phyloP scores from a whole-genome alignment of 2,888 invertebrate species.

The Blomia tropicalis region DNA sequence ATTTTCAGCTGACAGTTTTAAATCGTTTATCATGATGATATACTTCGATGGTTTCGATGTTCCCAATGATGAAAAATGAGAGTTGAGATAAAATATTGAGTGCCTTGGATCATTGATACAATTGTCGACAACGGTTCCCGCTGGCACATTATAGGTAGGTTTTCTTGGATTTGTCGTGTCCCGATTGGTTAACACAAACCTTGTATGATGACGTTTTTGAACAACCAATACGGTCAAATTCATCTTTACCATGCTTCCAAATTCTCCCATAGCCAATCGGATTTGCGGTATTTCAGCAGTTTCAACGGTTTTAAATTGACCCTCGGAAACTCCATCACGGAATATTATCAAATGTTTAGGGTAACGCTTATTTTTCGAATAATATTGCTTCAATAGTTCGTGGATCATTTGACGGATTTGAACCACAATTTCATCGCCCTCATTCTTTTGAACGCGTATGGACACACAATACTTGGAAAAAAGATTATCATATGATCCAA shows the following conservation, averaged over 20 bases:
- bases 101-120: conserved; percentile 67
- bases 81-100: conserved; percentile 70
- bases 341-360: conserved; percentile 50
- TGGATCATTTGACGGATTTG: conserved; percentile 49
- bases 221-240: conserved; percentile 77
- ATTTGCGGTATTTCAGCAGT: conserved; percentile 32
- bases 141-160: conserved; percentile 50
- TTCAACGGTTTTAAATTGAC: conserved; percentile 49
- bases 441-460: conserved; percentile 55
- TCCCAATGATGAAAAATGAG: conserved; percentile 39
- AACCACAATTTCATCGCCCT: conserved; percentile 49
- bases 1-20: conserved; percentile 27
- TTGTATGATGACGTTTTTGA: conserved; percentile 87
- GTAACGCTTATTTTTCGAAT: conserved; percentile 46
- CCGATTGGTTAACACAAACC: conserved; percentile 37
- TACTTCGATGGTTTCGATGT: conserved; percentile 29
- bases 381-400: conserved; percentile 19
- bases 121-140: conserved; percentile 72
- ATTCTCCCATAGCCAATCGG: conserved; percentile 35
- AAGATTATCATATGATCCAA: conserved; percentile 33
- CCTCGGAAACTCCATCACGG: conserved; percentile 71
- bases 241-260: too few species aligned
- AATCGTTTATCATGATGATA: conserved; percentile 30
- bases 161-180: conserved; percentile 29
- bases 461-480: conserved; percentile 42